Base-by-base conservation (phyloP, 2,888 invertebrate species). In the Pseudeuparius sepicola region DNA sequence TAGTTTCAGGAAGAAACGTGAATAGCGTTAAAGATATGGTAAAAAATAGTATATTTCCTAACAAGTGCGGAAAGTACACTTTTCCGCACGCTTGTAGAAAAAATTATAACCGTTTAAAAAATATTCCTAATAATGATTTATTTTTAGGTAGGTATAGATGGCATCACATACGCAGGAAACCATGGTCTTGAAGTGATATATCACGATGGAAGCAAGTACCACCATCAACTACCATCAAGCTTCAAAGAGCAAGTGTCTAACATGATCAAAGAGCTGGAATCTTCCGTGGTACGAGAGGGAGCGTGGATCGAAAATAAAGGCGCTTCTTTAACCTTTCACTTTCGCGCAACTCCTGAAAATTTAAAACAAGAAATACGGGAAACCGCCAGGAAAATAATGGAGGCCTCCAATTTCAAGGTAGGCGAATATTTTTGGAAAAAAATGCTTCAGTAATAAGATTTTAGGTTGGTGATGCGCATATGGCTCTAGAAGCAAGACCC, bases 221-320 rank as follows among this genome's bases (percentile, higher is more conserved):
- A 84, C 1, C 87, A 88, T 60, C 87, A 88, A 1, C 84, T 88
- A 80, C 88, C 88, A 1, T 71, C 76, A 44, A 82, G 85, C 51
- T 77, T 78, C 46, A 79, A 84, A 50, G 78, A 75, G 40, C 83
- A 84, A 59, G 83, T 85, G 23, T 77, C 75, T 14, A 71, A 72
- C 37, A 64, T 88, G 28, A 70, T 86, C 42, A 81, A 84, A 53
- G 70, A 77, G 1, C 65, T 89, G 30, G 86, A 89, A 56, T 84
- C 85, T 57, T 77, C 81, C 64, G 77, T 86, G 4, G 86, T 86
- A 56, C 75, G 71, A 46, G 84, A 88, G 52, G 88, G 88, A 3
- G 86, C 87, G 1, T 88, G 88, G 88, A 87, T 88, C 11, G 88
- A 88, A 60, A 86, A 87, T 62, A 88, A 88, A 58, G 87, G 87